Conservation (phyloP, 2,113 vertebrate species). For the Chionis minor region DNA sequence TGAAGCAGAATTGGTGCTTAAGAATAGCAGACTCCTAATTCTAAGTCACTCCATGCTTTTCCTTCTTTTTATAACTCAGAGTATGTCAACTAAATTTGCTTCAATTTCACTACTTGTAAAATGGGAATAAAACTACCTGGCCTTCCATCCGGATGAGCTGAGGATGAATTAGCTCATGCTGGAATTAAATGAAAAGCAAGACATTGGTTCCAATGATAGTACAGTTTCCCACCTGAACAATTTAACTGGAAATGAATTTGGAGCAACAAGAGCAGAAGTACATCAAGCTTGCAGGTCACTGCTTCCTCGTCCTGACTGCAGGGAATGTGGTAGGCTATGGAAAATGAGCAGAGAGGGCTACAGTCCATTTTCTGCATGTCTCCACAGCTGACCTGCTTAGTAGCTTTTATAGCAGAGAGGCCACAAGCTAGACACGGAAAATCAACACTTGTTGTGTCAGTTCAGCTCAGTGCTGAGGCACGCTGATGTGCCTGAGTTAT, state of each 20-base stretch:
- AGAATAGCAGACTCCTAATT: not conserved
- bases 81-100: constrained; percentile 38
- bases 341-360: constrained; percentile 7
- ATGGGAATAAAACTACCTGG: not conserved
- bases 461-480: constrained; percentile 45
- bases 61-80: not conserved
- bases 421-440: constrained; percentile 52
- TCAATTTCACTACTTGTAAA: constrained; percentile 16
- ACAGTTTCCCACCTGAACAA: constrained; percentile 17
- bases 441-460: constrained; percentile 57
- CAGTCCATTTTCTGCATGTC: constrained; percentile 38
- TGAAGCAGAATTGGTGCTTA: not conserved
- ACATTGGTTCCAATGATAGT: not conserved
- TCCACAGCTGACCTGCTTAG: constrained; percentile 55
- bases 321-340: not conserved
- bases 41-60: not conserved
- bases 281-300: constrained; percentile 12
- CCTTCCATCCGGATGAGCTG: constrained; percentile 21
- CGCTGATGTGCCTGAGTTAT: constrained; percentile 49
- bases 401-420: constrained; percentile 25
- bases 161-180: constrained; percentile 30
- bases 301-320: not conserved
- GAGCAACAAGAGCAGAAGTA: constrained; percentile 19
- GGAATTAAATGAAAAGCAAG: constrained; percentile 35
- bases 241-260: constrained; percentile 28